These are phyloP conservation scores for Caradrina kadenii DNA, from an alignment of 2,888 invertebrate genomes.

Conservation along the genomic window DNA sequence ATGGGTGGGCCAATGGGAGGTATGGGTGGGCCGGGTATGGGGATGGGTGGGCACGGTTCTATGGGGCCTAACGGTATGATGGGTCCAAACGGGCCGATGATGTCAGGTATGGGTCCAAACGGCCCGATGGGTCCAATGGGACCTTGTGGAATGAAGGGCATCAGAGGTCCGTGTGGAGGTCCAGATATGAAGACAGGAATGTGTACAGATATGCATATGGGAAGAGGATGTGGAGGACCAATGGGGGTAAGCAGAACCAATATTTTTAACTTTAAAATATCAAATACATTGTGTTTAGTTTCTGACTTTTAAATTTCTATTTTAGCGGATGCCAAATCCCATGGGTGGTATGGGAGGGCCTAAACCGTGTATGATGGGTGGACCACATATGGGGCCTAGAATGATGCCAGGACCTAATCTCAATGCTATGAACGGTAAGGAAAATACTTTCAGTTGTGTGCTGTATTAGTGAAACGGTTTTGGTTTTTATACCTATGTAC, in stretches of 20 bases:
- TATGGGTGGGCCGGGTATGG: slow-evolving; percentile 80
- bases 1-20: slow-evolving; percentile 82
- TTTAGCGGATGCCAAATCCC: slow-evolving; percentile 89
- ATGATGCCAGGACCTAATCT: slow-evolving; percentile 89
- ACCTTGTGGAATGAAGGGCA: slow-evolving; percentile 88
- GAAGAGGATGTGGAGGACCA: slow-evolving; percentile 87
- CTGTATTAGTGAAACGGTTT: slow-evolving; percentile 32
- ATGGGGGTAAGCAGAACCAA: slow-evolving; percentile 84
- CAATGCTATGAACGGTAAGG: slow-evolving; percentile 88
- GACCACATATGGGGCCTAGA: slow-evolving; percentile 88
- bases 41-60: slow-evolving; percentile 80
- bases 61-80: slow-evolving; percentile 88
- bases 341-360: slow-evolving; percentile 89
- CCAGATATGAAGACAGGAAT: slow-evolving; percentile 88
- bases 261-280: background rate
- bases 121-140: slow-evolving; percentile 90
- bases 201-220: slow-evolving; percentile 90
- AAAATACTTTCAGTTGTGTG: slow-evolving; percentile 36
- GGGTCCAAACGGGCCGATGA: slow-evolving; percentile 89
- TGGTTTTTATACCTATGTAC: background rate
- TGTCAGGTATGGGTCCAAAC: slow-evolving; percentile 85
- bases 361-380: slow-evolving; percentile 89
- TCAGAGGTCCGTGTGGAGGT: slow-evolving; percentile 86
- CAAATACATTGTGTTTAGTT: background rate
- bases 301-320: slow-evolving; percentile 44